These are phyloP conservation scores for Shinisaurus crocodilurus DNA, from an alignment of 2,113 vertebrate genomes.

Conservation along the genomic window DNA sequence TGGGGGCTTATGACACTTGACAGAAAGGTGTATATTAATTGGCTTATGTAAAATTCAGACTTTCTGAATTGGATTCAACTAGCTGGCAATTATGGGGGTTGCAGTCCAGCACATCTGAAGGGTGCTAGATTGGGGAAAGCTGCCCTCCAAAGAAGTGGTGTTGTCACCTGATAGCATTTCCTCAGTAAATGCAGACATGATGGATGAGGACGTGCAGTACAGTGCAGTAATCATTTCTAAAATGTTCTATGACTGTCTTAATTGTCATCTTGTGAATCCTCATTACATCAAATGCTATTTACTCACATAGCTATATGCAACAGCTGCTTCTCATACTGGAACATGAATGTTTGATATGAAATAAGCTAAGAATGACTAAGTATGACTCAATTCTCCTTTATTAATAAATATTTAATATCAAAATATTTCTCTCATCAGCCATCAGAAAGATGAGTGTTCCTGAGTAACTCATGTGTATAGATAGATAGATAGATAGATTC, in stretches of 20 bases:
- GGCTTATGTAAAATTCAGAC: background rate
- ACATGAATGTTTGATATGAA: conserved; percentile 10
- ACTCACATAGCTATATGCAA: background rate
- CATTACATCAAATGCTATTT: conserved; percentile 19
- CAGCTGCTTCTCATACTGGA: conserved; percentile 10
- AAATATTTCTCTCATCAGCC: conserved; percentile 19
- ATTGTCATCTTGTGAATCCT: conserved; percentile 20
- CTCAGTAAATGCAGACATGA: background rate
- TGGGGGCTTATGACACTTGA: background rate
- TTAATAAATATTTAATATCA: conserved; percentile 32
- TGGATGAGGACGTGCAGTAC: background rate
- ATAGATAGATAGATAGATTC: no score
- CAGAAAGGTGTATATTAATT: background rate
- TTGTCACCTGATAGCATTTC: background rate
- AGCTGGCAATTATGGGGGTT: no score
- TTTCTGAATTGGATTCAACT: no score
- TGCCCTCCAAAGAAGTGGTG: background rate
- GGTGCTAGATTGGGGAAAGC: no score
- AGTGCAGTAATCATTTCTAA: background rate
- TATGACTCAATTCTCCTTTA: background rate
- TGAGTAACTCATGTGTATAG: no score
- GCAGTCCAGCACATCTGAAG: no score
- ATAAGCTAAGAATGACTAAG: conserved; percentile 3
- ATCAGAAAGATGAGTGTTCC: conserved; percentile 8
- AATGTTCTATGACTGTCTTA: conserved; percentile 10